These are phyloP conservation scores for Trichonephila clavipes DNA, from an alignment of 1,140 invertebrate species.

Conservation along the genomic window DNA sequence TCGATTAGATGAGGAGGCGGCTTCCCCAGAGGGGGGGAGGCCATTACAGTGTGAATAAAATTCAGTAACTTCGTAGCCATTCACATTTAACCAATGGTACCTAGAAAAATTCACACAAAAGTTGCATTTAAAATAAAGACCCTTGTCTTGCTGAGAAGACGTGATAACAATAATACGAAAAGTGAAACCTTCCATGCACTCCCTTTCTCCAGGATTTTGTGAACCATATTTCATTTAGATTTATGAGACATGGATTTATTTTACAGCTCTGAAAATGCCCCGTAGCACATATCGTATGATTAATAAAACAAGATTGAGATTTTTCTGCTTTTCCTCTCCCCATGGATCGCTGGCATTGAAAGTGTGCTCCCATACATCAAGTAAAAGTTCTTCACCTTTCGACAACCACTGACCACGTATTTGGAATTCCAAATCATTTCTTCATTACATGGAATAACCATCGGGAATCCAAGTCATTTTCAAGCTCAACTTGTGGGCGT, in stretches of 20 bases:
- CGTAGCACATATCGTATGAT: slow-evolving; percentile 28
- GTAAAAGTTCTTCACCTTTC: slow-evolving; percentile 49
- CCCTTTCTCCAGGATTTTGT: neutral
- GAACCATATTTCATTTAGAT: slow-evolving; percentile 40
- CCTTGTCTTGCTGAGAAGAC: neutral
- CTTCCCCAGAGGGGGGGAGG: too few species aligned
- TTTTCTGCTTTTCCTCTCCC: neutral
- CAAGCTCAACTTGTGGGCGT: slow-evolving; percentile 68
- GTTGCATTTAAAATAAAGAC: neutral
- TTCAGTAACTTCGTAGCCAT: too few species aligned
- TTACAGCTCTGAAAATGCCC: neutral
- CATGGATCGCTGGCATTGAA: slow-evolving; percentile 42
- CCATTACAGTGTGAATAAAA: too few species aligned
- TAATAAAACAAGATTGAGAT: slow-evolving; percentile 45
- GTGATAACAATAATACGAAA: neutral
- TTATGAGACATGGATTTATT: slow-evolving; percentile 30
- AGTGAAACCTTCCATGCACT: neutral
- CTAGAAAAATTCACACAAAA: too few species aligned
- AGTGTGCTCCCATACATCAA: slow-evolving; percentile 24
- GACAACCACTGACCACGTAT: slow-evolving; percentile 49
- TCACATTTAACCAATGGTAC: too few species aligned
- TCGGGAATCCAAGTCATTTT: slow-evolving; percentile 64
- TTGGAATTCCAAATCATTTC: slow-evolving; percentile 68
- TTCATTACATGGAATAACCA: slow-evolving; percentile 40
- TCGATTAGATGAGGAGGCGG: too few species aligned